phyloP scores from a whole-genome alignment of 2,888 invertebrate genomes.

The Hemithea aestivaria region DNA sequence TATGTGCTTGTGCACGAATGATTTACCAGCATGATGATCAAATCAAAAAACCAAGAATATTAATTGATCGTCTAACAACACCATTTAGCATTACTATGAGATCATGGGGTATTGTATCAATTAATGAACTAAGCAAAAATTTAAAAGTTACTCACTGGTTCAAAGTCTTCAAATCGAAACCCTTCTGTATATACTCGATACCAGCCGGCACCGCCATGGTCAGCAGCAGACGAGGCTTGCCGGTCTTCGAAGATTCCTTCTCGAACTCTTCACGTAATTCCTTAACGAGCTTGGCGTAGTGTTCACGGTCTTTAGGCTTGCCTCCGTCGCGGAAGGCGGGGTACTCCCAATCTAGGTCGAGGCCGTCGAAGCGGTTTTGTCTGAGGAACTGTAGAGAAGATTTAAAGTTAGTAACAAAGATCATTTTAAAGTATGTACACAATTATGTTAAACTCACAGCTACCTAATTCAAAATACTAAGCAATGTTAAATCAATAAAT shows the following conservation, averaged over 20 bases:
- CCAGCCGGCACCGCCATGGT: constrained; percentile 98
- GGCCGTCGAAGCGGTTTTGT: constrained; percentile 95
- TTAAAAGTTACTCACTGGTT: constrained; percentile 81
- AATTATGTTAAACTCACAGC: no score
- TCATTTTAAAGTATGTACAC: no score
- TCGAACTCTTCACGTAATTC: constrained; percentile 95
- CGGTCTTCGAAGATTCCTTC: constrained; percentile 89
- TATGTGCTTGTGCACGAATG: no score
- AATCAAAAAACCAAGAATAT: no score
- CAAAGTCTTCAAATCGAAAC: constrained; percentile 92
- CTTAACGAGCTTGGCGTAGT: constrained; percentile 92
- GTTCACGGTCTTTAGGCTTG: constrained; percentile 89
- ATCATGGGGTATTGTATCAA: no score
- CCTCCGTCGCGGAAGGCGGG: constrained; percentile 90
- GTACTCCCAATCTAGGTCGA: constrained; percentile 96
- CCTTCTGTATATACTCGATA: constrained; percentile 94
- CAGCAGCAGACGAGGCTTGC: constrained; percentile 86
- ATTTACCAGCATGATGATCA: no score
- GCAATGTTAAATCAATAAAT: no score
- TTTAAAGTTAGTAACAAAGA: neutral
- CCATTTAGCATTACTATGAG: no score
- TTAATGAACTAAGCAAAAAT: neutral
- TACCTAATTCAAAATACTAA: no score
- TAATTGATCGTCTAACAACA: no score
- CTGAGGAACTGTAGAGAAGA: constrained; percentile 82